These are phyloP conservation scores for Brachionus sp. DNA, from an alignment of 1,140 invertebrate species.

Conservation along the genomic window DNA sequence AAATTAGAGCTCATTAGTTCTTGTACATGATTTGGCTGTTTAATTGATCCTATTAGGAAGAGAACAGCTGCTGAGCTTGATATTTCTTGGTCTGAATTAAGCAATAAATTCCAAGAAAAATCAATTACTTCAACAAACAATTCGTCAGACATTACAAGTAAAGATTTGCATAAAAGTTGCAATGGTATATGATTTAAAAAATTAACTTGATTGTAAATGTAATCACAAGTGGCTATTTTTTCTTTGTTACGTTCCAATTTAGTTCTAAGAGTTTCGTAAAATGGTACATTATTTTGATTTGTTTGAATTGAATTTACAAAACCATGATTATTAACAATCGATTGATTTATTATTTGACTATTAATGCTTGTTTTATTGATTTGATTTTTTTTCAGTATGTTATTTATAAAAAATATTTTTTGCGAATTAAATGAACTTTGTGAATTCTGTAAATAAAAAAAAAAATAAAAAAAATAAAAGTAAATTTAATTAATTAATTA, in stretches of 20 bases:
- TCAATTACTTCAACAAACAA: constrained; percentile 79
- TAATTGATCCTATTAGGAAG: constrained; percentile 84
- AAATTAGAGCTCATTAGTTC: constrained; percentile 81
- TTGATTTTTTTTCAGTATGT: not conserved
- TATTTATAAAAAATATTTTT: constrained; percentile 41
- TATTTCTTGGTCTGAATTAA: constrained; percentile 69
- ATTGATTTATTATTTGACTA: constrained; percentile 1
- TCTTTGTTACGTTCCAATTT: constrained; percentile 25
- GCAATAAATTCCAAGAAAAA: constrained; percentile 85
- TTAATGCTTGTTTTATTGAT: constrained; percentile 9
- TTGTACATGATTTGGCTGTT: constrained; percentile 77
- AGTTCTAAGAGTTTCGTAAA: not conserved
- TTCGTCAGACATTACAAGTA: constrained; percentile 80
- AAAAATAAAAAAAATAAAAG: not conserved
- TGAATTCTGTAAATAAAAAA: not conserved
- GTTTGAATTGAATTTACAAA: not conserved
- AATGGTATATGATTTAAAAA: constrained; percentile 79
- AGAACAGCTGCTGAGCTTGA: constrained; percentile 69
- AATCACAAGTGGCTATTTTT: constrained; percentile 13
- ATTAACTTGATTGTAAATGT: constrained; percentile 21
- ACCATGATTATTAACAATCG: not conserved
- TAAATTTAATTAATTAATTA: not conserved
- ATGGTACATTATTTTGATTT: not conserved
- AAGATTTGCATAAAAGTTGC: constrained; percentile 82
- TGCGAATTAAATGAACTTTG: constrained; percentile 19